Evolutionary conservation across 2,888 invertebrate species (phyloP).

Genomic region (Polyommatus icarus): DNA sequence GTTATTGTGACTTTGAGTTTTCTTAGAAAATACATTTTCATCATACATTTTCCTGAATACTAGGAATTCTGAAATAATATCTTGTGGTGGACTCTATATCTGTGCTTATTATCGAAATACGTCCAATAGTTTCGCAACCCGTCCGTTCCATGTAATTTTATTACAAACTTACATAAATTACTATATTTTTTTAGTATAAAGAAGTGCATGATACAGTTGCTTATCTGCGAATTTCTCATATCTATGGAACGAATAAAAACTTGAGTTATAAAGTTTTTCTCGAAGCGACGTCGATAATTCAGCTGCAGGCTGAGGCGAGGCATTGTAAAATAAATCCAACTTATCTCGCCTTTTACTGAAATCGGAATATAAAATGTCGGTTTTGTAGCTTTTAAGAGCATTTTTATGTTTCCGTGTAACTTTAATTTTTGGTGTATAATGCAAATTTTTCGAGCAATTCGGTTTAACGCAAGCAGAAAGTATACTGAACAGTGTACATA

Average conservation of each 20-base stretch:
- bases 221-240: not conserved
- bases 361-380: not conserved
- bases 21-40: no score
- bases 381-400: not conserved
- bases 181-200: not conserved
- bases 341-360: not conserved
- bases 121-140: no score
- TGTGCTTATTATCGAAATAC: no score
- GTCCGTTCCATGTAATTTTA: no score
- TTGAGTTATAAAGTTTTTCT: slow-evolving; percentile 2
- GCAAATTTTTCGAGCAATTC: not conserved
- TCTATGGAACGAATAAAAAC: not conserved
- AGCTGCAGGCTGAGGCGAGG: not conserved
- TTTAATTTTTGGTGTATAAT: not conserved
- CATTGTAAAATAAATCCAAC: slow-evolving; percentile 14
- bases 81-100: no score
- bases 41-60: no score
- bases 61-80: no score
- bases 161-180: no score
- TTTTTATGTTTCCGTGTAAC: not conserved
- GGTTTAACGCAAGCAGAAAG: not conserved
- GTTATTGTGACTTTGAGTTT: no score
- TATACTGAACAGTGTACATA: no score
- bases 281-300: slow-evolving; percentile 14
- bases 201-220: not conserved